Base-by-base conservation (phyloP, 2,797 vertebrate genomes). In the Sebastes iracundus region DNA sequence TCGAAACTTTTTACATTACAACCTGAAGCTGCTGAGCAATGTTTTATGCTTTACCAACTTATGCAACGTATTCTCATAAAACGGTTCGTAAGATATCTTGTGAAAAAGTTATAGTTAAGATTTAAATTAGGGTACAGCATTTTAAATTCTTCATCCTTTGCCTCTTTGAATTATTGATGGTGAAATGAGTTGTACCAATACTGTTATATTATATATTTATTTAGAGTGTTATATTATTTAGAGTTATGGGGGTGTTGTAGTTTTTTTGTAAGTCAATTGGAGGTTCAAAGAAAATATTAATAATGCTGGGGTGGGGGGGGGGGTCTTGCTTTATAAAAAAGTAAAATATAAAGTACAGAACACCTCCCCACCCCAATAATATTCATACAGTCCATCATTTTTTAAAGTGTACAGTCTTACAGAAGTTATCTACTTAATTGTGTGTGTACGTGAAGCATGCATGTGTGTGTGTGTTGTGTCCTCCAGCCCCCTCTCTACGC, bases 401-500 rank as follows among this genome's bases (percentile, higher is more conserved):
- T 46, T 46, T 46, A 46, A 46, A 46, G 42, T 53, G 20, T n/a
- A 53, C 20, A n/a, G 20, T 53, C 20, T 53, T 49, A 11, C 49
- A 53, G 49, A 53, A 53, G 20, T 53, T 53, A 53, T 0, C 20
- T n/a, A n/a, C 49, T 53, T n/a, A 27, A 46, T 32, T 65, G 38
- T 49, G 60, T 70, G 35, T 52, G 65, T 52, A 23, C 46, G 74
- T 71, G 75, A 56, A 22, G 23, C 27, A 63, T 61, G 35, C 56
- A 61, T 65, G 70, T 58, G 61, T 66, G 67, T 53, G 60, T 69
- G 68, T 79, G 62, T 59, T 72, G 75, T 65, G 66, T 72, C 64
- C 64, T 69, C 35, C 32, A 22, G 64, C 49, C 72, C 75, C 67
- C 75, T 86, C 73, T 53, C 81, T 67, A 56, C 4, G 83, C 60